Evolutionary conservation across 2,797 vertebrate genomes (phyloP).

Genomic region (Lepidocolaptes lacrymiger): DNA sequence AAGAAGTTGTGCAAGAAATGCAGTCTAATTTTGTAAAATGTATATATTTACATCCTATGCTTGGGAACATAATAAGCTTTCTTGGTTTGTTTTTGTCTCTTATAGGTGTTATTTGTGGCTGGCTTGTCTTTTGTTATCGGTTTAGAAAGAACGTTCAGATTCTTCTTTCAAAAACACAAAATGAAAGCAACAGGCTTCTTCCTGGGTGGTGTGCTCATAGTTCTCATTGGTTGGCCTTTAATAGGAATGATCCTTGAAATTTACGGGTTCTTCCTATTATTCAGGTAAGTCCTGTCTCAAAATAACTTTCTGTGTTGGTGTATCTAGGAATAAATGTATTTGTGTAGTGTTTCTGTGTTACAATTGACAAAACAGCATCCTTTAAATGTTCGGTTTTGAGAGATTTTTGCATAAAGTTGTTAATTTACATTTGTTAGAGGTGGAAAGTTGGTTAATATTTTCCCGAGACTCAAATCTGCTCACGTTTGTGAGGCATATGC

Average conservation of each 20-base stretch:
- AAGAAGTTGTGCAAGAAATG: background rate
- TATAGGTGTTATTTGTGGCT: conserved; percentile 94
- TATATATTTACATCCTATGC: background rate
- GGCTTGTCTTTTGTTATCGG: conserved; percentile 96
- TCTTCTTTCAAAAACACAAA: conserved; percentile 99
- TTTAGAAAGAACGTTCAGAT: conserved; percentile 95
- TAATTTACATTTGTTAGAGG: background rate
- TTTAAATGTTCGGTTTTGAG: background rate
- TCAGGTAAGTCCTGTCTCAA: conserved; percentile 82
- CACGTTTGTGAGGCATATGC: background rate
- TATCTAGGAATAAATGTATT: background rate
- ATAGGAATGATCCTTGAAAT: conserved; percentile 94
- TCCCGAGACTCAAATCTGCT: background rate
- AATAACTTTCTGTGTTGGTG: background rate
- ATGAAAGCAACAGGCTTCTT: conserved; percentile 96
- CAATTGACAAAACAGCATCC: background rate
- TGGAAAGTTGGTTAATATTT: background rate
- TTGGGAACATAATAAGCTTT: background rate
- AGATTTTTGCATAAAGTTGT: background rate
- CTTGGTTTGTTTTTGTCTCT: conserved; percentile 13
- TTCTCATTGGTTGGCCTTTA: conserved; percentile 96
- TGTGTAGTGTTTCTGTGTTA: background rate
- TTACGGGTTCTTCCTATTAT: conserved; percentile 97
- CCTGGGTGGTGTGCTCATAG: conserved; percentile 93
- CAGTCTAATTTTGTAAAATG: background rate